A percentile compares a stretch with the other conserved stretches of the same genome.
phyloP scores from a whole-genome alignment of 2,797 vertebrate genomes.

The Morus bassanus region DNA sequence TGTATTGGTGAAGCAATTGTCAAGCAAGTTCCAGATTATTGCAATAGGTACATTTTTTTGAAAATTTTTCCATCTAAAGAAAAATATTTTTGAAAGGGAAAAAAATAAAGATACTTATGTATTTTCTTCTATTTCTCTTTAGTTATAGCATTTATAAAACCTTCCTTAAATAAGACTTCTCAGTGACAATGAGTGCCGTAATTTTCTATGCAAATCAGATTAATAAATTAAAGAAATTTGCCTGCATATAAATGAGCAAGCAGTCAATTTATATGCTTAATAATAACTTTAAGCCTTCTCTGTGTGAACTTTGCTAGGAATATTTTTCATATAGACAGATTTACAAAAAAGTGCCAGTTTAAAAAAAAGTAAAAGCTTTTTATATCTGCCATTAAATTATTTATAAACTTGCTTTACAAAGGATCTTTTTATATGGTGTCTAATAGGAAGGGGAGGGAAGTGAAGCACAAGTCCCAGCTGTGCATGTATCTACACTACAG shows the following conservation, averaged over 20 bases:
- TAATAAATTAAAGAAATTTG: slow-evolving; percentile 68
- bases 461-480: background rate
- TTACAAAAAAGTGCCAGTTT: background rate
- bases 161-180: slow-evolving; percentile 17
- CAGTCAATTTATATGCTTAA: slow-evolving; percentile 51
- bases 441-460: background rate
- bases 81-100: background rate
- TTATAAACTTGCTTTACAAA: slow-evolving; percentile 45
- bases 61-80: background rate
- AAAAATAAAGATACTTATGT: background rate
- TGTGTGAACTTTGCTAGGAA: slow-evolving; percentile 20
- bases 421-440: background rate
- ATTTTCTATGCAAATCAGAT: slow-evolving; percentile 68
- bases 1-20: background rate
- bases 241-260: slow-evolving; percentile 64
- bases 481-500: background rate
- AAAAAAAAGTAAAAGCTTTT: background rate
- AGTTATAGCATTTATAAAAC: background rate
- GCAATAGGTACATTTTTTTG: background rate
- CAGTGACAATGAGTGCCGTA: background rate
- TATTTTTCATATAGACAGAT: slow-evolving; percentile 58
- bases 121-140: background rate
- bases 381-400: slow-evolving; percentile 48
- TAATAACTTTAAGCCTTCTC: slow-evolving; percentile 49
- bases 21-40: background rate